Evolutionary conservation across 2,888 invertebrate species (phyloP).

Genomic region (Leucozona laternaria): DNA sequence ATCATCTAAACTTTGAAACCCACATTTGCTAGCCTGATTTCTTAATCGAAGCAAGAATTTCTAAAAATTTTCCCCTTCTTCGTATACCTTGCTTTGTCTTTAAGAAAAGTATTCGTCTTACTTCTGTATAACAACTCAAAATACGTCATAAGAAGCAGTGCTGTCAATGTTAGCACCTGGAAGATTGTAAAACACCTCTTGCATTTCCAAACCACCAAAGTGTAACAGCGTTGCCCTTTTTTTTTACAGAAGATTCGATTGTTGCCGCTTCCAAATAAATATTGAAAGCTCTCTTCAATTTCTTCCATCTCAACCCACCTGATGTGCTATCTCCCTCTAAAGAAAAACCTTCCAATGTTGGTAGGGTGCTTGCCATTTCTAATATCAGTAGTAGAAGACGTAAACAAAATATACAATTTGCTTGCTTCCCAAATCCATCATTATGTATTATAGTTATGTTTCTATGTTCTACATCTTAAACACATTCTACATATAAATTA

Average conservation of each 20-base stretch:
- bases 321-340: constrained; percentile 21
- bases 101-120: constrained; percentile 19
- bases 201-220: constrained; percentile 34
- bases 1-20: constrained; percentile 28
- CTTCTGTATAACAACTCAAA: constrained; percentile 11
- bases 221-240: constrained; percentile 36
- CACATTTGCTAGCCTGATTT: constrained; percentile 27
- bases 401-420: constrained; percentile 1
- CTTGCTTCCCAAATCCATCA: neutral
- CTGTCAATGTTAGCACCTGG: constrained; percentile 25
- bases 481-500: constrained; percentile 8
- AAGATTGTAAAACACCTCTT: constrained; percentile 36
- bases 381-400: neutral
- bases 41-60: constrained; percentile 28
- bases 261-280: constrained; percentile 37
- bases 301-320: constrained; percentile 31
- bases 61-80: too few species aligned
- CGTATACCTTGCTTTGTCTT: too few species aligned
- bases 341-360: constrained; percentile 29
- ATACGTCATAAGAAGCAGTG: constrained; percentile 20
- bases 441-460: neutral
- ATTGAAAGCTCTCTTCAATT: neutral
- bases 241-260: constrained; percentile 8
- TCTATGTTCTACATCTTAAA: neutral
- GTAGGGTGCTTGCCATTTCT: constrained; percentile 18